These are phyloP conservation scores for Panurus biarmicus DNA, from an alignment of 2,113 vertebrate genomes.

Conservation along the genomic window DNA sequence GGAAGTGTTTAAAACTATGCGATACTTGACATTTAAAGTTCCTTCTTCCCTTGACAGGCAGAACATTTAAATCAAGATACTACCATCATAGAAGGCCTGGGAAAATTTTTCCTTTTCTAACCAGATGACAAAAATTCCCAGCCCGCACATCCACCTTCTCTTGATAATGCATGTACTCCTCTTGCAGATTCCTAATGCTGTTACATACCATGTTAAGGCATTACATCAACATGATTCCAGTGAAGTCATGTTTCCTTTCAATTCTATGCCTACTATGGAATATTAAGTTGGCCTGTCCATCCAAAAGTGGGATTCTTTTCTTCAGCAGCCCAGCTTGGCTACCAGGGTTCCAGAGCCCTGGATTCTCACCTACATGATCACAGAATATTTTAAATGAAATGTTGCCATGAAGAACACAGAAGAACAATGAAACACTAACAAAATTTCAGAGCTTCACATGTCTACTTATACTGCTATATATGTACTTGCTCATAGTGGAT, in stretches of 20 bases:
- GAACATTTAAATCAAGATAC: neutral
- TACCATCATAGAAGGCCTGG: neutral
- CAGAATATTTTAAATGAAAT: neutral
- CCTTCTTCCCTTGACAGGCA: neutral
- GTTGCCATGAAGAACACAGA: neutral
- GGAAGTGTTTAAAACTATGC: conserved; percentile 14
- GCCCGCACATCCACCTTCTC: neutral
- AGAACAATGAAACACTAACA: neutral
- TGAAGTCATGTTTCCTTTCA: neutral
- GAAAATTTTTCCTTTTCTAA: neutral
- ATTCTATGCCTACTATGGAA: neutral
- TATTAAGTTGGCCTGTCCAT: neutral
- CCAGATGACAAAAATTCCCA: neutral
- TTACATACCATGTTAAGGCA: neutral
- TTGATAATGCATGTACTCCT: neutral
- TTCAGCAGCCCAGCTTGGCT: neutral
- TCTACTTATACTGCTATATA: neutral
- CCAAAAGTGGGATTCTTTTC: neutral
- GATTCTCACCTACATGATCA: neutral
- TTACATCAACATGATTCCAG: neutral
- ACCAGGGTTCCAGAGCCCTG: neutral
- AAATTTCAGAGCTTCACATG: neutral
- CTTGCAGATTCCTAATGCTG: neutral
- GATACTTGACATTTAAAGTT: neutral
- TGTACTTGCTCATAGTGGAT: neutral